A percentile compares a stretch with the other conserved stretches of the same genome.
Conservation (phyloP, 2,797 vertebrate species). For the Smutsia temminckii region DNA sequence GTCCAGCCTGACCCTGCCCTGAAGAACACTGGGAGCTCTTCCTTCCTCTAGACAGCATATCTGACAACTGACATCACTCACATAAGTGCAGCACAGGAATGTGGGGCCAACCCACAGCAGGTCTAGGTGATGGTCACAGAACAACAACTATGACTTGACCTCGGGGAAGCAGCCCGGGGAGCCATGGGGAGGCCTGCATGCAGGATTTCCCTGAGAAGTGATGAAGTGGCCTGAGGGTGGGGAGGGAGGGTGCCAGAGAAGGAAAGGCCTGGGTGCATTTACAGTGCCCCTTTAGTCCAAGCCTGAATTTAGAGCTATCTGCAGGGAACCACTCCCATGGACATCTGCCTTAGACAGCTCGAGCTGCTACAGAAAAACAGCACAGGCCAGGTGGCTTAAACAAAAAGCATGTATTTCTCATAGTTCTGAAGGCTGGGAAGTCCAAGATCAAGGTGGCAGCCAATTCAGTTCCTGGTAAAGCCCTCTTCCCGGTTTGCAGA, state of each 20-base stretch:
- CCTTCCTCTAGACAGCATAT: background rate
- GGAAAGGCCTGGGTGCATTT: background rate
- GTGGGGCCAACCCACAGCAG: background rate
- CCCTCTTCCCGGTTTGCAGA: background rate
- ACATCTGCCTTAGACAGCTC: background rate
- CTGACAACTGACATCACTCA: background rate
- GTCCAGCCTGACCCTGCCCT: background rate
- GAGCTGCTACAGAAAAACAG: background rate
- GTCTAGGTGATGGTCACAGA: background rate
- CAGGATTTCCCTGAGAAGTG: background rate
- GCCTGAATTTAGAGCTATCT: background rate
- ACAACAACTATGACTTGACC: background rate
- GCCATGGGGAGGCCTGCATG: background rate
- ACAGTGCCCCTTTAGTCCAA: background rate
- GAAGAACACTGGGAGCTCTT: background rate
- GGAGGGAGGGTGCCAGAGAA: background rate
- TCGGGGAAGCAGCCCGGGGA: background rate
- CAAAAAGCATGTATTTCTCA: background rate
- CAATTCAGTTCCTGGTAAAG: background rate
- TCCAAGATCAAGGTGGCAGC: background rate
- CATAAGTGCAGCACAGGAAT: background rate
- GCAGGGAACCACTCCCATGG: too few species aligned
- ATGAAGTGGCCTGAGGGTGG: background rate
- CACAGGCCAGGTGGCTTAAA: background rate
- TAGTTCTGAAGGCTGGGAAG: background rate